Evolutionary conservation across 2,888 invertebrate species (phyloP).

Genomic region (Eueremaeus valkanovi): DNA sequence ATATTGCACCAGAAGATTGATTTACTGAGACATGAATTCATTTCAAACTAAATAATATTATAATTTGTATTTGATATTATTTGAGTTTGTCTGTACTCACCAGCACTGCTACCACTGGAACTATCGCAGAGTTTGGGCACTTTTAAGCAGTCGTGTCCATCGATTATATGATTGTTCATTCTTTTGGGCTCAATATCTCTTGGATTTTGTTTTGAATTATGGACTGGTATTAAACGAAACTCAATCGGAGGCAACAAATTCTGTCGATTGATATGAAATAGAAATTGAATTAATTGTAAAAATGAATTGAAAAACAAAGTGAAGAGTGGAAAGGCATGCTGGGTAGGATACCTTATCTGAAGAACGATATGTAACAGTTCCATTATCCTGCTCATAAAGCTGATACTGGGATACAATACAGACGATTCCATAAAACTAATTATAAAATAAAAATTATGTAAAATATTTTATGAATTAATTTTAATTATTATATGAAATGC

Average conservation of each 20-base stretch:
- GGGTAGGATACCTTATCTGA: background rate
- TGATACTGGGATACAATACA: background rate
- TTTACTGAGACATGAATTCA: background rate
- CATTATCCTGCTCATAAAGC: background rate
- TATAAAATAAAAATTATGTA: background rate
- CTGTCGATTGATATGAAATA: no score
- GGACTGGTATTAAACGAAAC: background rate
- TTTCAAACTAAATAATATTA: no score
- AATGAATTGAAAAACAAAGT: no score
- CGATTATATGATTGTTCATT: background rate
- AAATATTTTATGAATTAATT: no score
- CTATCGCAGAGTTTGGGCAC: background rate
- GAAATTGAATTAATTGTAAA: no score
- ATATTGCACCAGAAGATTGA: no score
- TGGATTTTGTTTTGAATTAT: background rate
- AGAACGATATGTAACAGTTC: background rate
- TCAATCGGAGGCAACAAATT: background rate
- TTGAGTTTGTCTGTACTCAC: background rate
- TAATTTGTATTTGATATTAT: background rate
- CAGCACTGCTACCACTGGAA: background rate
- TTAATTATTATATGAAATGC: no score
- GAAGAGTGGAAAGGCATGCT: no score
- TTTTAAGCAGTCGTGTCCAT: background rate
- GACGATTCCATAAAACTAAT: background rate
- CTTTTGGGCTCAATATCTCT: background rate